phyloP scores from a whole-genome alignment of 2,797 vertebrate species.

The Syngnathus acus region DNA sequence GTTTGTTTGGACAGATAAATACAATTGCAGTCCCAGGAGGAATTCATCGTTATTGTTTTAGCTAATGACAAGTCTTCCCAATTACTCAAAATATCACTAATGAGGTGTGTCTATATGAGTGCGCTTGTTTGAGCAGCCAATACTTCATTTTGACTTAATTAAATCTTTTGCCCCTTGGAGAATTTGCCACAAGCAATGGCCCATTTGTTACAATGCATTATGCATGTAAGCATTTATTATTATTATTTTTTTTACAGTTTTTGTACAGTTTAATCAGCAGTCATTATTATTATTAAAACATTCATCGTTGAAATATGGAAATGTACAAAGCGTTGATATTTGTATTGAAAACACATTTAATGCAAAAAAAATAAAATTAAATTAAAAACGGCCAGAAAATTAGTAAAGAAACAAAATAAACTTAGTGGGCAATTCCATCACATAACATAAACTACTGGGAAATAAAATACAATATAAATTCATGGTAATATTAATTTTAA shows the following conservation, averaged over 20 bases:
- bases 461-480: background rate
- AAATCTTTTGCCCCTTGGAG: constrained; percentile 4
- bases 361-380: background rate
- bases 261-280: background rate
- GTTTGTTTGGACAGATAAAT: constrained; percentile 28
- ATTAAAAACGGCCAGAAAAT: too few relatives aligned
- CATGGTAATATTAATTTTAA: background rate
- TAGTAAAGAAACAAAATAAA: background rate
- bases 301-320: background rate
- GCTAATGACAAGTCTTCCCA: constrained; percentile 28
- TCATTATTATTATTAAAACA: background rate
- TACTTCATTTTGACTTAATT: constrained; percentile 10
- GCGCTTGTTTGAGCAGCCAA: background rate
- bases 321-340: background rate
- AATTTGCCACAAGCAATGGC: constrained; percentile 7
- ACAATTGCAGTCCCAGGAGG: constrained; percentile 30
- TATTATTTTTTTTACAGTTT: background rate
- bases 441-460: background rate
- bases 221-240: constrained; percentile 2
- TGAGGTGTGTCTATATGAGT: constrained; percentile 7
- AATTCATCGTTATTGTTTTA: constrained; percentile 32
- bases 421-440: background rate
- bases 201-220: constrained; percentile 6
- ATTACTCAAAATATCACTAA: constrained; percentile 32
- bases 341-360: background rate